Conservation (phyloP, 2,797 vertebrate genomes). For the Xenops minutus region DNA sequence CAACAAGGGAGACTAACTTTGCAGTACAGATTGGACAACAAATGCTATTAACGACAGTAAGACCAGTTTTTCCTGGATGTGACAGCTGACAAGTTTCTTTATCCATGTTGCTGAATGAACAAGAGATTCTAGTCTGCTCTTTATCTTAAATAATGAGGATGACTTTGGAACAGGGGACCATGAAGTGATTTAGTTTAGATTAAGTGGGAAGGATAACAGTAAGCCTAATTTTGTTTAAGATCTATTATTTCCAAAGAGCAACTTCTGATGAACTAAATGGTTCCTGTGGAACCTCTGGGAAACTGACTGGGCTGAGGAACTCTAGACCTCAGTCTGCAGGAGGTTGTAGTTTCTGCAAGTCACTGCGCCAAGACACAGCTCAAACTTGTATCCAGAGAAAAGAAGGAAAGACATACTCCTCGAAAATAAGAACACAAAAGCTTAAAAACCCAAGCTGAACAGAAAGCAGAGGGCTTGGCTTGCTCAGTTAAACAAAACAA, state of each 20-base stretch:
- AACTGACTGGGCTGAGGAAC: neutral
- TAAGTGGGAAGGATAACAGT: neutral
- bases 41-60: neutral
- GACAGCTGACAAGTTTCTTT: constrained; percentile 21
- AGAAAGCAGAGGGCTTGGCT: neutral
- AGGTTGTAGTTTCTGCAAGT: neutral
- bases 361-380: neutral
- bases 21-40: neutral
- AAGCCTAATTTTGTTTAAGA: neutral
- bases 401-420: neutral
- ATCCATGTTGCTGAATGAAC: neutral
- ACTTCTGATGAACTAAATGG: neutral
- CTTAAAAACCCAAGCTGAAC: neutral
- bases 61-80: neutral
- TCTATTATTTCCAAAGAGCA: neutral
- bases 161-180: neutral
- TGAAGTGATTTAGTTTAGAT: neutral
- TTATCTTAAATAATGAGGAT: neutral
- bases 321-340: neutral
- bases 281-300: neutral
- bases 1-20: neutral
- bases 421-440: neutral
- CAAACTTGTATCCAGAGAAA: neutral
- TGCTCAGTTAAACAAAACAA: neutral
- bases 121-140: constrained; percentile 2